Evolutionary conservation across 2,113 vertebrate species (phyloP).

Genomic region (Halichoeres trimaculatus): DNA sequence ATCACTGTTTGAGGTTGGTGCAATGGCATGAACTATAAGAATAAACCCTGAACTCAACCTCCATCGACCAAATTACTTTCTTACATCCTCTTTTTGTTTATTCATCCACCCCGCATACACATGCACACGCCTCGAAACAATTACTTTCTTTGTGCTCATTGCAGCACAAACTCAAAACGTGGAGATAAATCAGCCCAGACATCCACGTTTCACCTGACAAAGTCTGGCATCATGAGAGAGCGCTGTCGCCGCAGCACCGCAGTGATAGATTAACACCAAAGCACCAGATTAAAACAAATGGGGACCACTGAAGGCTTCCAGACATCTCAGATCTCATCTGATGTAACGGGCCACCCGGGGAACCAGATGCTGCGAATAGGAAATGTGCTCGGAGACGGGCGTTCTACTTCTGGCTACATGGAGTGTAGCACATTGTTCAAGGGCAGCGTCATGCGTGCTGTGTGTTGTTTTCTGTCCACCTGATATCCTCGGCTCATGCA

Average conservation of each 20-base stretch:
- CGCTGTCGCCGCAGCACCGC: neutral
- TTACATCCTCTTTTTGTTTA: conserved; percentile 12
- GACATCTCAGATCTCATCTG: conserved; percentile 46
- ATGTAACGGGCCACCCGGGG: conserved; percentile 25
- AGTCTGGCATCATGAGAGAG: conserved; percentile 6
- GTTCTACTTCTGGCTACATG: neutral
- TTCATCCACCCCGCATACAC: conserved; percentile 10
- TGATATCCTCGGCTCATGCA: neutral
- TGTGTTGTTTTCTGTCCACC: neutral
- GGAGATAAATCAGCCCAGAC: conserved; percentile 34
- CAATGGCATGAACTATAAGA: conserved; percentile 17
- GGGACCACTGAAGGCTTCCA: conserved; percentile 43
- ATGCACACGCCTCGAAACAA: conserved; percentile 27
- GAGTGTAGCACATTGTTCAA: neutral
- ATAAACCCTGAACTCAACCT: neutral
- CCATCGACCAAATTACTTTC: neutral
- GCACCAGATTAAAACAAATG: conserved; percentile 52
- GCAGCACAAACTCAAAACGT: conserved; percentile 3
- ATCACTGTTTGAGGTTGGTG: conserved; percentile 18
- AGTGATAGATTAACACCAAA: conserved; percentile 45
- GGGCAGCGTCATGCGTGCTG: neutral
- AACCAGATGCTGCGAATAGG: conserved; percentile 35
- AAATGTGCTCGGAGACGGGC: conserved; percentile 7
- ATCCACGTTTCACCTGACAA: conserved; percentile 20
- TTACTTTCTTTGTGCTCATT: conserved; percentile 24